Evolutionary conservation across 2,888 invertebrate genomes (phyloP), one percentile per base, ranked within the genome.

Genomic region (Hartigia nigra): DNA sequence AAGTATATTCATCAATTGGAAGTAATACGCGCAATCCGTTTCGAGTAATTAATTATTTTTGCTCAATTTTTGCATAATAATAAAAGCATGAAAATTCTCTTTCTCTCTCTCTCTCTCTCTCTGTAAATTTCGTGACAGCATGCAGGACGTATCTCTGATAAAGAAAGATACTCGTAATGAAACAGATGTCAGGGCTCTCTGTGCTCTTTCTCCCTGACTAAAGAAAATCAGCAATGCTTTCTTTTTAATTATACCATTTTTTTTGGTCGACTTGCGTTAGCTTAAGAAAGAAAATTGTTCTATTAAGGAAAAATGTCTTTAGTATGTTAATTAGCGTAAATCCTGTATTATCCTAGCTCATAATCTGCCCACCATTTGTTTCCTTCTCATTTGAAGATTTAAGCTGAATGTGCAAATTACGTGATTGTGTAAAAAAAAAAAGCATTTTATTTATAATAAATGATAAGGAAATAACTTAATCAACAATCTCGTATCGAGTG

Each of bases 381-480:
- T 32, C n/a, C 76, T 75, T 79, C 79, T 77, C 69, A 70, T 76
- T 76, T 74, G 78, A 72, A 76, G 78, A 79, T 72, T 76, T 76
- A 79, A 76, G 75, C 78, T 79, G 78, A 79, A 79, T 79, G 78
- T 79, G 78, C 78, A 79, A 79, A 79, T 74, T 79, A 76, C 78
- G 75, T 79, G 37, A 74, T 79, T 79, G 79, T 79, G 75, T 77
- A 77, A 80, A 77, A 76, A 80, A 77, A 76, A 31, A 74, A 78
- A 69, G 76, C 76, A 78, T 80, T 76, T 78, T 80, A 80, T 80
- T 80, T 80, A 80, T 80, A 80, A 79, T 78, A 78, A 76, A 76
- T 69, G 32, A 80, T 76, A 75, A 78, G 72, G 72, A 14, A 34
- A 72, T n/a, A 72, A 72, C 34, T 32, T 72, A 31, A 31, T 72